phyloP scores from a whole-genome alignment of 1,140 invertebrate genomes.

The Bombus soroeensis region DNA sequence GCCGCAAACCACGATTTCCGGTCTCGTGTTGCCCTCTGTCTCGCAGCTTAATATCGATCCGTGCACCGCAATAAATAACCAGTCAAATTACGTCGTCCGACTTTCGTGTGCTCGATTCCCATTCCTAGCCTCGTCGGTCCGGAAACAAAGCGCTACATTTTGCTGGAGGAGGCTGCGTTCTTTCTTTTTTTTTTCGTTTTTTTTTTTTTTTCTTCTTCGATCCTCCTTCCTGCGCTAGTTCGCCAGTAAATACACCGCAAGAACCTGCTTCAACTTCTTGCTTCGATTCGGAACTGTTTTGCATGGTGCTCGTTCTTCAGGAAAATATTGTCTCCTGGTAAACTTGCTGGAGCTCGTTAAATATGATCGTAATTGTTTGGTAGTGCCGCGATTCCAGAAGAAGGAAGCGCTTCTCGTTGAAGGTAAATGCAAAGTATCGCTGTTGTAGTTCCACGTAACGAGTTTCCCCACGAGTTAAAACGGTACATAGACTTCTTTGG shows the following conservation, averaged over 20 bases:
- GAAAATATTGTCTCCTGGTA: neutral
- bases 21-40: constrained; percentile 11
- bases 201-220: neutral
- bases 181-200: neutral
- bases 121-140: neutral
- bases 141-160: neutral
- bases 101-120: neutral
- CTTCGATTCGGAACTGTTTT: neutral
- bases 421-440: neutral
- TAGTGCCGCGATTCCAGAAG: neutral
- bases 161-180: neutral
- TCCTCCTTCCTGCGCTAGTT: neutral
- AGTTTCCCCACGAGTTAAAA: neutral
- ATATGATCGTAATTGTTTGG: neutral
- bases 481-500: neutral
- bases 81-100: constrained; percentile 11
- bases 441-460: neutral
- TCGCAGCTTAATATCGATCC: constrained; percentile 41
- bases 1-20: constrained; percentile 43
- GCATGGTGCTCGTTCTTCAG: neutral
- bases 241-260: neutral
- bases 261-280: neutral
- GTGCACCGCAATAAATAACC: constrained; percentile 16
- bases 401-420: neutral
- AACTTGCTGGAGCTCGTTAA: neutral